Evolutionary conservation across 1,140 invertebrate genomes (phyloP).

Genomic region (Macrobrachium rosenbergii): DNA sequence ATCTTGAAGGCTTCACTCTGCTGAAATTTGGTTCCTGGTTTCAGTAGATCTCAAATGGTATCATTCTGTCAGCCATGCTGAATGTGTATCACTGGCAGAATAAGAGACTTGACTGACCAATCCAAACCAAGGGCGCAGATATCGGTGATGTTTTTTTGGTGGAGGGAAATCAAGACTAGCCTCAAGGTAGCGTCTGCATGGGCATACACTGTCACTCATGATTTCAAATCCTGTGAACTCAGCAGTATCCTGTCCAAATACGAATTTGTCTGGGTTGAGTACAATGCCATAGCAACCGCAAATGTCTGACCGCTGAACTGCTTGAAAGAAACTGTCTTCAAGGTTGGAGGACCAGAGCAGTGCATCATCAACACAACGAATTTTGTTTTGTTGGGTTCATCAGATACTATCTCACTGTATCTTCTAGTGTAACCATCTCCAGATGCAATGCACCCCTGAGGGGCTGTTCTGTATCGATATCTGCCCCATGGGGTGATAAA

Average conservation of each 20-base stretch:
- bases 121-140: neutral
- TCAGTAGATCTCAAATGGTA: slow-evolving; percentile 1
- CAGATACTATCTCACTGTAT: slow-evolving; percentile 23
- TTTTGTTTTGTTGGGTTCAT: neutral
- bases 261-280: too few species aligned
- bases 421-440: slow-evolving; percentile 9
- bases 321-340: too few species aligned
- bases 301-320: too few species aligned
- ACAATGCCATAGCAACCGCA: too few species aligned
- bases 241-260: too few species aligned
- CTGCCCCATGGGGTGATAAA: slow-evolving; percentile 28
- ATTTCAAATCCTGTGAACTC: too few species aligned
- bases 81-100: too few species aligned
- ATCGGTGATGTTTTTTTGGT: slow-evolving; percentile 1
- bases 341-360: too few species aligned
- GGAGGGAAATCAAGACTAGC: neutral
- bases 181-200: neutral
- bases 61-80: slow-evolving; percentile 2
- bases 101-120: neutral
- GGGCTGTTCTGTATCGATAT: neutral
- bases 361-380: too few species aligned
- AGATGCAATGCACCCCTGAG: slow-evolving; percentile 4
- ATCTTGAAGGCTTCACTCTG: too few species aligned
- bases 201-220: neutral
- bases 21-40: neutral